A percentile compares a stretch with the other conserved stretches of the same genome.
Conservation (phyloP, 2,888 invertebrate species). For the Epinotia nisella region DNA sequence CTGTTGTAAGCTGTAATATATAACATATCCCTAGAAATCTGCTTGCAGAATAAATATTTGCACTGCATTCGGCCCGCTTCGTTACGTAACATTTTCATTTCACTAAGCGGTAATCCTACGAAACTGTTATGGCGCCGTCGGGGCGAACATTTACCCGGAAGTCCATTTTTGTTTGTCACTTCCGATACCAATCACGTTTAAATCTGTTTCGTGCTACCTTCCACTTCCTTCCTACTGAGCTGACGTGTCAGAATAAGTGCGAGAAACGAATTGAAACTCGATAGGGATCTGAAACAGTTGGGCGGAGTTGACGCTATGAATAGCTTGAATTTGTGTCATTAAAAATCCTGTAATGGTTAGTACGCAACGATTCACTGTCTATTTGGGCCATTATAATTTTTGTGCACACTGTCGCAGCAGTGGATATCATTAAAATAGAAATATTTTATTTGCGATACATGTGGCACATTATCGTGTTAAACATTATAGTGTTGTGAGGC, state of each 20-base stretch:
- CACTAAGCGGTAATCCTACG: background rate
- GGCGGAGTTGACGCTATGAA: background rate
- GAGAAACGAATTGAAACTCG: background rate
- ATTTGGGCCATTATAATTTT: too few species aligned
- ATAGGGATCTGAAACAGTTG: background rate
- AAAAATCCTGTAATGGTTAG: slow-evolving; percentile 27
- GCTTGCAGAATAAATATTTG: background rate
- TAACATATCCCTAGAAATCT: too few species aligned
- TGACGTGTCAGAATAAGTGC: background rate
- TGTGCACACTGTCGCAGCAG: too few species aligned
- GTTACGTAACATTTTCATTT: slow-evolving; percentile 24
- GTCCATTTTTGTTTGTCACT: background rate
- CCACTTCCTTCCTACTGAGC: background rate
- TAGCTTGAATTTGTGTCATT: slow-evolving; percentile 32
- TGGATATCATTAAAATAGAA: too few species aligned
- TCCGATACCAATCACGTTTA: background rate
- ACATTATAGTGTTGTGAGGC: too few species aligned
- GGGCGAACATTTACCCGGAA: slow-evolving; percentile 23
- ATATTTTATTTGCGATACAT: too few species aligned
- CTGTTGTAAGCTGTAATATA: too few species aligned
- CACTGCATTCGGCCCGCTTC: background rate
- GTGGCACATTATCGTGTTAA: too few species aligned
- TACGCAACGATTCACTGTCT: background rate
- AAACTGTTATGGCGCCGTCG: slow-evolving; percentile 15
- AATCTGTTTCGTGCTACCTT: background rate